These are phyloP conservation scores for Halotydeus destructor DNA, from an alignment of 1,140 invertebrate genomes.

Conservation along the genomic window DNA sequence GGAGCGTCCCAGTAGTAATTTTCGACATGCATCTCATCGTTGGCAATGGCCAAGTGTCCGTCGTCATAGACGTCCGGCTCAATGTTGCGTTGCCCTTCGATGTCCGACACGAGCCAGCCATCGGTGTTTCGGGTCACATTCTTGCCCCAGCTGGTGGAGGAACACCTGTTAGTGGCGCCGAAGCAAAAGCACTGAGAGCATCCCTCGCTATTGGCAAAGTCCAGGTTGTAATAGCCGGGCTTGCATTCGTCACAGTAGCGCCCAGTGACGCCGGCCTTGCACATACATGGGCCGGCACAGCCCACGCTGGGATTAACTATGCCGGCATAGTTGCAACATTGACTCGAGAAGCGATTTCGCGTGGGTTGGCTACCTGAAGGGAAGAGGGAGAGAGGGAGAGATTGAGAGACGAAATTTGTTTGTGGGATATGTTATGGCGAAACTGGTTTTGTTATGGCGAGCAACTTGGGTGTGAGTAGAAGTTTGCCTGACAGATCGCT, in stretches of 20 bases:
- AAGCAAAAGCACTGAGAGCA: constrained; percentile 81
- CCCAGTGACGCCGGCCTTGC: constrained; percentile 57
- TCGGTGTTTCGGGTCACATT: neutral
- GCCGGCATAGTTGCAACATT: neutral
- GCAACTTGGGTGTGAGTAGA: no score
- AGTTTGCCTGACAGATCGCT: no score
- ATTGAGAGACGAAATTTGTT: no score
- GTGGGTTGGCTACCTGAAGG: no score
- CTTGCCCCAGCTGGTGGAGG: neutral
- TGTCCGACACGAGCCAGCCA: constrained; percentile 21
- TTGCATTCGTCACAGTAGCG: constrained; percentile 52
- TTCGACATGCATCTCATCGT: constrained; percentile 37
- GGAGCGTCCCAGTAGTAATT: constrained; percentile 79
- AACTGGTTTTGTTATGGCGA: no score
- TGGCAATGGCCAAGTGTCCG: constrained; percentile 22
- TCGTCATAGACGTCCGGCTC: constrained; percentile 19
- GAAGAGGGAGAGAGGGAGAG: no score
- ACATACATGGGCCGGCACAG: constrained; percentile 35
- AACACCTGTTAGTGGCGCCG: constrained; percentile 23
- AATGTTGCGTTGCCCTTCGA: constrained; percentile 18
- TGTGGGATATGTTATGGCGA: no score
- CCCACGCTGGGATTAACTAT: neutral
- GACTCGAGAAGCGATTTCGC: no score
- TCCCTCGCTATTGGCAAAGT: constrained; percentile 41
- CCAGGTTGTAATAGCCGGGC: constrained; percentile 57